phyloP scores from a whole-genome alignment of 2,888 invertebrate genomes.

The Brassicogethes aeneus region DNA sequence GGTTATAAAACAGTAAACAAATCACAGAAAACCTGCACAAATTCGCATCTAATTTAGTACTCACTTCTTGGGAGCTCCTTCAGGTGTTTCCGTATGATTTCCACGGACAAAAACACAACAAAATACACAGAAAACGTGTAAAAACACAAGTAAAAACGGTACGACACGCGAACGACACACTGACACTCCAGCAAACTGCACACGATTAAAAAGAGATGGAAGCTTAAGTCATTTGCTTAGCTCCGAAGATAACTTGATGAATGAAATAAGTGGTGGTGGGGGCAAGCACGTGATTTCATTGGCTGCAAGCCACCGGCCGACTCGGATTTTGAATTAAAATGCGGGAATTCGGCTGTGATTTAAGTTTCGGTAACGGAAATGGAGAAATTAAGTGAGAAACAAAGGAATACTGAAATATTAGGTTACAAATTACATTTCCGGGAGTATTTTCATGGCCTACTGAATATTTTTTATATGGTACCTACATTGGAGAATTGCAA shows the following conservation, averaged over 20 bases:
- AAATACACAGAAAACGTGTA: conserved; percentile 7
- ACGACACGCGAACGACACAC: conserved; percentile 26
- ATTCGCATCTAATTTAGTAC: too few species aligned
- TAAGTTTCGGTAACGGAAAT: conserved; percentile 1
- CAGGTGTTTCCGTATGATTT: too few species aligned
- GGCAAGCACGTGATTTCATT: conserved; percentile 10
- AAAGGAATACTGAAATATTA: too few species aligned
- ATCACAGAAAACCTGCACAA: too few species aligned
- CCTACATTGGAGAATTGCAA: too few species aligned
- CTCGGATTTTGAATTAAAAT: not conserved
- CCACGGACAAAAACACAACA: conserved; percentile 11
- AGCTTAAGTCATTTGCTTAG: conserved; percentile 24
- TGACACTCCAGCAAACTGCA: conserved; percentile 22
- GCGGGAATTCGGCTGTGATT: not conserved
- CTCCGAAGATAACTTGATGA: conserved; percentile 31
- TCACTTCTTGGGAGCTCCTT: too few species aligned
- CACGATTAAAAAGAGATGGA: conserved; percentile 30
- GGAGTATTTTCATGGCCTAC: too few species aligned
- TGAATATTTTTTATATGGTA: too few species aligned
- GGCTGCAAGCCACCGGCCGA: too few species aligned
- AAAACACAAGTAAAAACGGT: conserved; percentile 7
- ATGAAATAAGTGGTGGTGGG: conserved; percentile 27
- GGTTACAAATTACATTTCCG: too few species aligned
- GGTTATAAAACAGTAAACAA: too few species aligned
- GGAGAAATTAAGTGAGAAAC: too few species aligned